Conservation (phyloP, 2,888 invertebrate species). For the Diarsia mendica region DNA sequence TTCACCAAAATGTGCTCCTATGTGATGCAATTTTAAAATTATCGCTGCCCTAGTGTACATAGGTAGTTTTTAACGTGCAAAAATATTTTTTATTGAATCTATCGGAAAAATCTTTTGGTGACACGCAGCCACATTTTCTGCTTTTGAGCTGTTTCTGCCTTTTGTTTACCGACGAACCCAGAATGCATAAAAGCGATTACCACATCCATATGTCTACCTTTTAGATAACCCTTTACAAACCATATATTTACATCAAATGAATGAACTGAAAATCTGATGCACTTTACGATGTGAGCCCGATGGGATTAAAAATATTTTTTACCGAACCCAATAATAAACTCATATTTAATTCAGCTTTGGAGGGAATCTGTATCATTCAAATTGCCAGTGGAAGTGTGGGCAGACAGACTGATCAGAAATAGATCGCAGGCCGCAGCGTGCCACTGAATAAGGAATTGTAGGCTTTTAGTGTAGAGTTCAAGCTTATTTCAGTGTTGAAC, state of each 20-base stretch:
- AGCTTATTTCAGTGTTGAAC: not conserved
- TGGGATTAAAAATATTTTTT: slow-evolving; percentile 9
- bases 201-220: not conserved
- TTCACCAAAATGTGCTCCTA: slow-evolving; percentile 6
- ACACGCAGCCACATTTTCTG: not conserved
- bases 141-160: not conserved
- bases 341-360: slow-evolving; percentile 35
- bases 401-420: slow-evolving; percentile 38
- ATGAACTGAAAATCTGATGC: not conserved
- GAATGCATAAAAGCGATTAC: not conserved
- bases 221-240: not conserved
- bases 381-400: slow-evolving; percentile 16
- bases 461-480: slow-evolving; percentile 8
- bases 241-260: not conserved
- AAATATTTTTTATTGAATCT: not conserved
- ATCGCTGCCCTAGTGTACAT: not conserved
- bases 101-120: not conserved
- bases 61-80: not conserved
- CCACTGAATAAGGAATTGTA: slow-evolving; percentile 27
- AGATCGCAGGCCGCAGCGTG: slow-evolving; percentile 35
- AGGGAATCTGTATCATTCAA: slow-evolving; percentile 5
- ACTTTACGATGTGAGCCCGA: not conserved
- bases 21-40: slow-evolving; percentile 31
- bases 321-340: slow-evolving; percentile 23
- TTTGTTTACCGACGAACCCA: not conserved